A percentile compares a stretch with the other conserved stretches of the same genome.
These are phyloP conservation scores for Brachypteracias leptosomus DNA, from an alignment of 2,113 vertebrate genomes.

Conservation along the genomic window DNA sequence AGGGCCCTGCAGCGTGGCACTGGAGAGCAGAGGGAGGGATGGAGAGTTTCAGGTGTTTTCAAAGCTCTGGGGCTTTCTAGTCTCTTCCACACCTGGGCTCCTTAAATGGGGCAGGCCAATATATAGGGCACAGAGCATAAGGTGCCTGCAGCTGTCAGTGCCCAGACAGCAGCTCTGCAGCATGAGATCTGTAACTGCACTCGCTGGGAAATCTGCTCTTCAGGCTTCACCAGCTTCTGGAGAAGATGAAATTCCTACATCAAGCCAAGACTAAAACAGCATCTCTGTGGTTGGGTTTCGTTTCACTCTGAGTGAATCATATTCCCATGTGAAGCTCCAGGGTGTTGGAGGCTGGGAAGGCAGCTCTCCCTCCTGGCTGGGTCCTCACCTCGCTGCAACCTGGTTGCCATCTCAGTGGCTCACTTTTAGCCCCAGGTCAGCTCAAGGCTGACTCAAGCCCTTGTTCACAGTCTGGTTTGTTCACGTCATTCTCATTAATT, in stretches of 20 bases:
- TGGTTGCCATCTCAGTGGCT: too few relatives aligned
- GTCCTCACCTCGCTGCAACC: rapidly evolving
- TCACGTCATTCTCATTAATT: slow-evolving; percentile 9
- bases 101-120: not conserved
- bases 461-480: not conserved
- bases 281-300: rapidly evolving
- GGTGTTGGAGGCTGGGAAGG: rapidly evolving
- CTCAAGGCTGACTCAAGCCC: not conserved
- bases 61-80: not conserved
- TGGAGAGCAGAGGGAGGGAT: not conserved
- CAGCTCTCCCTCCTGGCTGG: not conserved
- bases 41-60: not conserved
- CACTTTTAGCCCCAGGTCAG: not conserved
- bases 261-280: not conserved
- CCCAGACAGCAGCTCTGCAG: not conserved
- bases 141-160: not conserved
- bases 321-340: not conserved
- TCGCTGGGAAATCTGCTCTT: not conserved
- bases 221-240: not conserved
- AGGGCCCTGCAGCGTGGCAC: rapidly evolving
- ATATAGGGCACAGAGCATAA: not conserved
- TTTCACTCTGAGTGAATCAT: not conserved
- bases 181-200: not conserved
- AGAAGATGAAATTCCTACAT: not conserved
- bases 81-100: not conserved